Evolutionary conservation across 2,888 invertebrate genomes (phyloP), one percentile per base, ranked within the genome.

Genomic region (Nezara viridula): DNA sequence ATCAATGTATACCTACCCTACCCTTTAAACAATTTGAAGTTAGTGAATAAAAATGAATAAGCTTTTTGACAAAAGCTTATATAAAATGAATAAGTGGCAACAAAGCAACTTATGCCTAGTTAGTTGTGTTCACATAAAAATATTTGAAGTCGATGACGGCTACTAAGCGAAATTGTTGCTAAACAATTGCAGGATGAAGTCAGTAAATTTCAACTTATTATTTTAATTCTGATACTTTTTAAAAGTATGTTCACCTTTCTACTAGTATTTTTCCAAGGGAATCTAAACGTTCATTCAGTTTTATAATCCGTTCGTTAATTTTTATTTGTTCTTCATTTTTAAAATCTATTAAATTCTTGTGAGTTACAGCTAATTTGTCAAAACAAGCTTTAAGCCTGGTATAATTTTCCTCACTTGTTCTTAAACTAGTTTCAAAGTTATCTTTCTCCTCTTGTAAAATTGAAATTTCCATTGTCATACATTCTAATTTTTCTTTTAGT

Each of bases 301-400:
- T 47, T 40, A 81, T 44, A 7, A 44, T 81, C 16, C 44, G 40
- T 81, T 81, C 81, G 37, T 81, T 81, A 6, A 81, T 81, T 81
- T 81, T 81, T 14, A 81, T 44, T 81, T 81, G 81, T 44, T 81
- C 81, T 81, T 81, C 81, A 47, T 81, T 81, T 47, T 81, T 81
- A n/a, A 47, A 81, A 47, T 81, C 44, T 24, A 81, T 81, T 47
- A 81, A 81, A 81, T 44, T 81, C 40, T 81, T 81, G 81, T 81
- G 81, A n/a, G 81, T 44, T 44, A 44, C 44, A 16, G 81, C 24
- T 40, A 81, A 47, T 47, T 81, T 47, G 21, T 81, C 81, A 81
- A 81, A 81, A 47, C 44, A 44, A n/a, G 44, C 40, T 37, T 81
- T 81, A 40, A 81, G 81, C 12, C 44, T 81, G 12, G 3, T 44